phyloP scores from a whole-genome alignment of 2,888 invertebrate genomes.

The Pseudolycoriella hygida region DNA sequence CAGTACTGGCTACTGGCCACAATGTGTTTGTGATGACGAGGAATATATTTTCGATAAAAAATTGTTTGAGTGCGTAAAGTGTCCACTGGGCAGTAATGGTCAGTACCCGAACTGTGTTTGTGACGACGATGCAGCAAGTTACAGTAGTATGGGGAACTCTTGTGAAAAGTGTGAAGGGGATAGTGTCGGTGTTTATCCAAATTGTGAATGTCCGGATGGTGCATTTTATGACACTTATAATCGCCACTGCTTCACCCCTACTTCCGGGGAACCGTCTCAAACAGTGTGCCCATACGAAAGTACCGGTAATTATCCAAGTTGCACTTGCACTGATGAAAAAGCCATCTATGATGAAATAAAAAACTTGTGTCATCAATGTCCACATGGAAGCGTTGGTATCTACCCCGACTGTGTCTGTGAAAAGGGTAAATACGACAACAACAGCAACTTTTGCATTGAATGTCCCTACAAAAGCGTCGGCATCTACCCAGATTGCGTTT shows the following conservation, averaged over 20 bases:
- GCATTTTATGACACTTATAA: too few species aligned
- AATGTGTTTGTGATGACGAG: neutral
- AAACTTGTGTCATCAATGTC: neutral
- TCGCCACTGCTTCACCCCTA: too few species aligned
- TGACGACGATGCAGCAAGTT: too few species aligned
- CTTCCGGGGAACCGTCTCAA: too few species aligned
- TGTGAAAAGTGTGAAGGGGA: too few species aligned
- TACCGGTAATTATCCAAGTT: conserved; percentile 2
- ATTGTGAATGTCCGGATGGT: too few species aligned
- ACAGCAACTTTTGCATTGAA: neutral
- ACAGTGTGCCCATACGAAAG: neutral
- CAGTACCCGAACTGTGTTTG: too few species aligned
- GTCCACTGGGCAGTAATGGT: too few species aligned
- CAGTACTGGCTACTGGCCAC: neutral
- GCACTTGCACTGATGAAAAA: neutral
- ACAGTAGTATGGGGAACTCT: too few species aligned
- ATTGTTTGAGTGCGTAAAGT: too few species aligned
- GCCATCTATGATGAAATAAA: neutral
- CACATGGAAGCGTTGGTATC: neutral
- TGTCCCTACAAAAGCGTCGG: neutral
- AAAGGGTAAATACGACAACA: neutral
- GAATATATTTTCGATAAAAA: neutral
- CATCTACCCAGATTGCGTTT: neutral
- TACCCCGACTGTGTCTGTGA: neutral
- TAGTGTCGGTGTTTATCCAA: too few species aligned